Base-by-base conservation (phyloP, 2,113 vertebrate species). In the Heterotilapia buettikoferi region DNA sequence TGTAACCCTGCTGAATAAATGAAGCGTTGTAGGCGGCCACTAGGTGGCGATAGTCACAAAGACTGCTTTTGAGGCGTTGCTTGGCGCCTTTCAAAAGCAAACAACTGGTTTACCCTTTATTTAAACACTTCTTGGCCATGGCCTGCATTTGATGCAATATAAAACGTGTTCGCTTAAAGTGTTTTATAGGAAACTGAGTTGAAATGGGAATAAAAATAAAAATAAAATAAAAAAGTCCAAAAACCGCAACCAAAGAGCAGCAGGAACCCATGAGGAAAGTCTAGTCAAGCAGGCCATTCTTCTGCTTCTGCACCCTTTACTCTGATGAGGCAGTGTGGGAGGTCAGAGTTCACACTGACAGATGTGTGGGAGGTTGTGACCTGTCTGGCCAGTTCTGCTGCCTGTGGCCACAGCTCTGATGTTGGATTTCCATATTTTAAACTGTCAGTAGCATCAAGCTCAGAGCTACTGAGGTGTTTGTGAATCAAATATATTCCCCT, bases 301-400 rank as follows among this genome's bases (percentile, higher is more conserved):
- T 54, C 80, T 16, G 53, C 78, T 54, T 63, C 57, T 33, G 21
- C 45, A 13, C 54, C 45, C 76, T 33, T 45, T 54, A 10, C 54
- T 50, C 73, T 13, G 18, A 52, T n/a, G 29, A 7, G 38, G 56
- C 63, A 52, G 56, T 31, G 29, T 21, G 8, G 7, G 52, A 86
- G 87, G 85, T 90, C 87, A 90, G 31, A 86, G 93, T 19, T 92
- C 91, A 90, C 59, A 40, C 50, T 56, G 80, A 56, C 89, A 82
- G 73, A 57, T 89, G 88, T 82, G 50, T 40, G 29, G 31, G 83
- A 85, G 73, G 87, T 83, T 52, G 38, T 61, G 85, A 89, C 82
- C 89, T 80, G 78, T 88, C 85, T 91, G 63, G 24, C 71, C 84
- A 18, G 68, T 16, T 76, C 45, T 85, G 53, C 36, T 76, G n/a